Base-by-base conservation (phyloP, 2,797 vertebrate genomes). In the Brachyalestes nurse region DNA sequence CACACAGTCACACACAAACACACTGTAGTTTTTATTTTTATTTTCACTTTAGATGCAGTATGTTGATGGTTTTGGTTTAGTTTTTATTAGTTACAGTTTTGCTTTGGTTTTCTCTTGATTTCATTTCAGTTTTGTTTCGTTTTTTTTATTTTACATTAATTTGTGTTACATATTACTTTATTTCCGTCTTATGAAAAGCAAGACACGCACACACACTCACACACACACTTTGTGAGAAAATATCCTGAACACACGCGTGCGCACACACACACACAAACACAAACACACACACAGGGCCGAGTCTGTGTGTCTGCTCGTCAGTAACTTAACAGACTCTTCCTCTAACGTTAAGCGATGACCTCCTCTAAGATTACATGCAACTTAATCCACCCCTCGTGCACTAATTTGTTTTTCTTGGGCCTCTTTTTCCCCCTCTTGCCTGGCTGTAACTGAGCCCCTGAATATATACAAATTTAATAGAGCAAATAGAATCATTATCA, bases 401-500 rank as follows among this genome's bases (percentile, higher is more conserved):
- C 92, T 95, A 92, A 94, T 94, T 94, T 94, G 90, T 94, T 93
- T 83, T 93, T 94, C 88, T 93, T 93, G 88, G 87, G 80, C 87
- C 88, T 83, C 87, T 91, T 88, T 86, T 60, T 16, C 0, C 57
- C 58, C 71, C 77, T 88, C 88, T 87, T 88, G 88, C 88, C 80
- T 72, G 84, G 88, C 88, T 92, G 93, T 93, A 94, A 94, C 91
- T 81, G 90, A 94, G 86, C 85, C 91, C 91, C 87, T 87, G 87
- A 92, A 93, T 92, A 93, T 93, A 93, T 93, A 92, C 92, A 93
- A 93, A 95, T 93, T 93, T 91, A 93, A 94, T 93, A 93, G 90
- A 94, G 88, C 90, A 94, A 95, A 95, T 95, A 94, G 91, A 93
- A 95, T 95, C 94, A 94, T 95, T 94, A 94, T 95, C 94, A 95